Evolutionary conservation across 2,888 invertebrate species (phyloP).

Genomic region (Heliconius cydno): DNA sequence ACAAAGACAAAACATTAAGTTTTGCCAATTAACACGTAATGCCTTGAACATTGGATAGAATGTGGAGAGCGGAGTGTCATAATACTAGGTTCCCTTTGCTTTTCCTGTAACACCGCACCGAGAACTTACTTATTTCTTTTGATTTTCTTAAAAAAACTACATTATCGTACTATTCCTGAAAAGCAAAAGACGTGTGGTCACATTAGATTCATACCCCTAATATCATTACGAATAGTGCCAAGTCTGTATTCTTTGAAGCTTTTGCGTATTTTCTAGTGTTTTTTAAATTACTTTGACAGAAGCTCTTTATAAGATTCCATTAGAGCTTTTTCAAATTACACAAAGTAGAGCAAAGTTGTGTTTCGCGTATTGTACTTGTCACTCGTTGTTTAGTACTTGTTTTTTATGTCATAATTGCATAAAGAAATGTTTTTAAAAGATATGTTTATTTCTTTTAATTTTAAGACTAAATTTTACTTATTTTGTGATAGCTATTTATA

Average conservation of each 20-base stretch:
- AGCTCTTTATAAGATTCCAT: constrained; percentile 12
- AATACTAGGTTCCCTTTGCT: not conserved
- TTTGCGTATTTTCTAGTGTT: constrained; percentile 29
- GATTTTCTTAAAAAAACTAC: too few relatives aligned
- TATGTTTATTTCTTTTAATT: not conserved
- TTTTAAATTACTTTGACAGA: constrained; percentile 27
- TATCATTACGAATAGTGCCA: constrained; percentile 41
- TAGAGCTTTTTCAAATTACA: constrained; percentile 17
- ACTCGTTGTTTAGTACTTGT: not conserved
- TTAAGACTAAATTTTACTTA: not conserved
- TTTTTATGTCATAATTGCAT: not conserved
- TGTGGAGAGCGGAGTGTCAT: not conserved
- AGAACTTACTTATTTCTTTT: too few relatives aligned
- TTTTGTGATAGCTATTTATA: not conserved
- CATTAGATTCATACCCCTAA: constrained; percentile 27
- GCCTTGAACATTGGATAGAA: not conserved
- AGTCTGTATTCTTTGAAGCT: constrained; percentile 35
- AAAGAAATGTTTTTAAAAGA: not conserved
- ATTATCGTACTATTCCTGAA: not conserved
- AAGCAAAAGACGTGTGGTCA: not conserved
- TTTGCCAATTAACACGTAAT: not conserved
- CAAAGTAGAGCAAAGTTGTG: constrained; percentile 14
- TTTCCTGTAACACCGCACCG: too few relatives aligned
- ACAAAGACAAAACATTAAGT: too few relatives aligned
- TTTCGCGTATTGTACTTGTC: constrained; percentile 3